These are phyloP conservation scores for Trinorchestia longiramus DNA, from an alignment of 1,140 invertebrate genomes.

Conservation along the genomic window DNA sequence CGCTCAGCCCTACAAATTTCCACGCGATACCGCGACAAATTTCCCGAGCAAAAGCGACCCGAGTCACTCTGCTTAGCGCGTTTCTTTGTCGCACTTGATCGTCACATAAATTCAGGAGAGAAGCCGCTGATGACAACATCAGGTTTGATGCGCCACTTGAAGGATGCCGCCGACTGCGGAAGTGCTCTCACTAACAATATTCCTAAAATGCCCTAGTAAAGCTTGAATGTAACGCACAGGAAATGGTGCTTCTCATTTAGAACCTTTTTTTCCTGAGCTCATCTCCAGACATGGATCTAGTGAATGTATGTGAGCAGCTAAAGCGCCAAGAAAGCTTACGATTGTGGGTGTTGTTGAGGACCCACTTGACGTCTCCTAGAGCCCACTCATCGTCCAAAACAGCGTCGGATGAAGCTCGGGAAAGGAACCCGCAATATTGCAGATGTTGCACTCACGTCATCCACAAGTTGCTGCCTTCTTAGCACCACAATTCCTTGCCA, in stretches of 20 bases:
- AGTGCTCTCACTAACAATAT: constrained; percentile 28
- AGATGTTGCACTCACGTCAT: constrained; percentile 46
- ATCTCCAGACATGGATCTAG: constrained; percentile 26
- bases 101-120: constrained; percentile 26
- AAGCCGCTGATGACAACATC: constrained; percentile 46
- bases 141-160: constrained; percentile 48
- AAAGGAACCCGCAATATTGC: constrained; percentile 31
- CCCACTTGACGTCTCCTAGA: background rate
- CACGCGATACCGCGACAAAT: constrained; percentile 34
- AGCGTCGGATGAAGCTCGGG: constrained; percentile 28
- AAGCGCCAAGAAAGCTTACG: constrained; percentile 38
- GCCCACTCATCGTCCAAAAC: constrained; percentile 15
- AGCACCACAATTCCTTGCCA: constrained; percentile 49
- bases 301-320: constrained; percentile 4
- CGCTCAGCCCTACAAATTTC: constrained; percentile 26
- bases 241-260: constrained; percentile 47
- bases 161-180: constrained; percentile 15
- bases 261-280: constrained; percentile 10
- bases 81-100: constrained; percentile 51
- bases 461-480: constrained; percentile 35
- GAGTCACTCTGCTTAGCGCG: constrained; percentile 45
- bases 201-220: constrained; percentile 32
- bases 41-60: constrained; percentile 37
- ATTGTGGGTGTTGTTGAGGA: constrained; percentile 34
- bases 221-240: constrained; percentile 28